Percentiles rank a stretch among this genome's conserved stretches.
Conservation (phyloP, 2,888 invertebrate species). For the Drosophila acutilabella region DNA sequence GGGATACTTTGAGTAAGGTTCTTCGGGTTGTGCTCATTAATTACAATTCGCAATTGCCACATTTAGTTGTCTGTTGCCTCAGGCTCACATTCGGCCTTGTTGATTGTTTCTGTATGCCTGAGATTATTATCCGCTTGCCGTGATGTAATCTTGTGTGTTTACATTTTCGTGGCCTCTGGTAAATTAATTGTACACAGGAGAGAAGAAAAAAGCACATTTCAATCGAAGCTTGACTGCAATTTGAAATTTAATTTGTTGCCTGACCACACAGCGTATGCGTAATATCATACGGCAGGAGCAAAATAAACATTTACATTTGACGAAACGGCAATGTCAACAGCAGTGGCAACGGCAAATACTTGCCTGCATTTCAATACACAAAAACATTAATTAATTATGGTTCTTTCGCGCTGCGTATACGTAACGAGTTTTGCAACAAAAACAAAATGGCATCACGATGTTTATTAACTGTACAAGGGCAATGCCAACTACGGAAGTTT, state of each 20-base stretch:
- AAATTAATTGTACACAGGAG: slow-evolving; percentile 30
- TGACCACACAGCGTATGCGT: slow-evolving; percentile 45
- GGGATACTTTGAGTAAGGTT: neutral
- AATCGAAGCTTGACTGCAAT: slow-evolving; percentile 38
- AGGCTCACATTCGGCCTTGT: slow-evolving; percentile 1
- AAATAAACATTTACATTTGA: slow-evolving; percentile 53
- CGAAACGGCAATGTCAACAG: slow-evolving; percentile 20
- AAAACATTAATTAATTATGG: slow-evolving; percentile 66
- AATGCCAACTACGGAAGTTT: slow-evolving; percentile 28
- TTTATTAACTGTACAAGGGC: slow-evolving; percentile 58
- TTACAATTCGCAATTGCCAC: slow-evolving; percentile 8
- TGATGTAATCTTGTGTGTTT: slow-evolving; percentile 18
- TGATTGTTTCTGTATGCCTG: slow-evolving; percentile 22
- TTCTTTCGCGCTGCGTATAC: slow-evolving; percentile 31
- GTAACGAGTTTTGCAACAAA: slow-evolving; percentile 9
- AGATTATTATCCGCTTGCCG: slow-evolving; percentile 32
- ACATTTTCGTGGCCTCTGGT: slow-evolving; percentile 27
- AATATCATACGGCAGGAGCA: slow-evolving; percentile 40
- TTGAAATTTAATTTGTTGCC: slow-evolving; percentile 44
- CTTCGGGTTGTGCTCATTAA: slow-evolving; percentile 26
- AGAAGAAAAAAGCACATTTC: slow-evolving; percentile 33
- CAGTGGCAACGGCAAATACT: slow-evolving; percentile 30
- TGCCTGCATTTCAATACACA: slow-evolving; percentile 46
- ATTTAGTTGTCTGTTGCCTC: slow-evolving; percentile 7
- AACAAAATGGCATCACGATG: slow-evolving; percentile 14